phyloP scores from a whole-genome alignment of 2,113 vertebrate species.

The Oceanites oceanicus region DNA sequence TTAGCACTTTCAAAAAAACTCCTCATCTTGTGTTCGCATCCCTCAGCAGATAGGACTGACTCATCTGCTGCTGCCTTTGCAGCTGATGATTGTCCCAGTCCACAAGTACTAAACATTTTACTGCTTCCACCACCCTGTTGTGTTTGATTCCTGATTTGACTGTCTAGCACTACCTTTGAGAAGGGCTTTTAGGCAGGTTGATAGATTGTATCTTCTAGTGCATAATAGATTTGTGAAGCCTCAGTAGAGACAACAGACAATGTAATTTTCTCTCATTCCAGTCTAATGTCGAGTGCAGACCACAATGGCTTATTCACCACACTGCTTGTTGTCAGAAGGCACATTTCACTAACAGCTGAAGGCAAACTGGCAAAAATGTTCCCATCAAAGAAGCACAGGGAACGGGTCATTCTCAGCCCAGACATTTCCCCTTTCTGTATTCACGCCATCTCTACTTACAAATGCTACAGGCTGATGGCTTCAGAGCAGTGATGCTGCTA shows the following conservation, averaged over 20 bases:
- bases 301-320: background rate
- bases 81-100: background rate
- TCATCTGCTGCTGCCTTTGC: background rate
- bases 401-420: background rate
- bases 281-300: background rate
- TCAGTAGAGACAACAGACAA: background rate
- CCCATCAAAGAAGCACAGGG: background rate
- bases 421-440: background rate
- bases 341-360: background rate
- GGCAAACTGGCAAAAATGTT: background rate
- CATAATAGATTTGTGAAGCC: background rate
- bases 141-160: background rate
- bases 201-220: background rate
- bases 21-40: background rate
- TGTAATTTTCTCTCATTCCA: background rate
- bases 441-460: background rate
- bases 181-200: background rate
- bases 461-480: background rate
- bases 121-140: background rate
- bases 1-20: background rate
- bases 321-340: background rate
- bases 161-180: background rate
- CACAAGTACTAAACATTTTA: background rate
- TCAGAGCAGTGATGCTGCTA: background rate
- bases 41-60: background rate